Evolutionary conservation across 2,797 vertebrate genomes (phyloP).

Genomic region (Leuciscus waleckii): DNA sequence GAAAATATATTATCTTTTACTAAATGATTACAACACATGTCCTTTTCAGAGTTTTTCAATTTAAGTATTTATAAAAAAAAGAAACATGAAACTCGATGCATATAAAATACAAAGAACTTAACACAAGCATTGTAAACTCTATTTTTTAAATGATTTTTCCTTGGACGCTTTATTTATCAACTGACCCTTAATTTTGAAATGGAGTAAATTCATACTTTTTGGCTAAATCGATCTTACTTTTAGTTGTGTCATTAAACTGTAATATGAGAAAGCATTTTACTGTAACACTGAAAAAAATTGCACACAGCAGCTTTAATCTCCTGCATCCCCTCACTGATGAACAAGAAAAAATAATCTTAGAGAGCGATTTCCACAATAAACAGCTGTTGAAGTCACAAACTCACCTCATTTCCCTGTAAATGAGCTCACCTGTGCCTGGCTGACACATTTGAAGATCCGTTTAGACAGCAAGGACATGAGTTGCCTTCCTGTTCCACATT

Average conservation of each 20-base stretch:
- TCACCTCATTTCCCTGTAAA: conserved; percentile 18
- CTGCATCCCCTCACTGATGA: neutral
- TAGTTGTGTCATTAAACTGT: neutral
- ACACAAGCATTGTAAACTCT: neutral
- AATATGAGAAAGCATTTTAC: neutral
- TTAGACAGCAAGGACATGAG: conserved; percentile 39
- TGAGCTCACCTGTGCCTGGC: conserved; percentile 7
- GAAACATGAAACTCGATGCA: neutral
- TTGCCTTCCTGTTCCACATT: conserved; percentile 33
- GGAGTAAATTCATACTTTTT: neutral
- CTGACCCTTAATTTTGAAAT: neutral
- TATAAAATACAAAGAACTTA: neutral
- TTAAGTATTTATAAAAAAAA: neutral
- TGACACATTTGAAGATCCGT: conserved; percentile 27
- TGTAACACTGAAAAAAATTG: neutral
- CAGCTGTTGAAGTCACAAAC: conserved; percentile 23
- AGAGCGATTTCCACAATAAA: conserved; percentile 15
- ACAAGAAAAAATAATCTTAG: conserved; percentile 2
- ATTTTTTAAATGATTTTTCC: neutral
- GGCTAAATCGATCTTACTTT: neutral
- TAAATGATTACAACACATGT: neutral
- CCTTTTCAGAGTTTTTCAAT: neutral
- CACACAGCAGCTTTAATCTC: conserved; percentile 7
- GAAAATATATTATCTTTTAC: neutral
- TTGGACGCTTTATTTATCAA: neutral